Evolutionary conservation across 2,113 vertebrate genomes (phyloP).

Genomic region (Nothoprocta perdicaria): DNA sequence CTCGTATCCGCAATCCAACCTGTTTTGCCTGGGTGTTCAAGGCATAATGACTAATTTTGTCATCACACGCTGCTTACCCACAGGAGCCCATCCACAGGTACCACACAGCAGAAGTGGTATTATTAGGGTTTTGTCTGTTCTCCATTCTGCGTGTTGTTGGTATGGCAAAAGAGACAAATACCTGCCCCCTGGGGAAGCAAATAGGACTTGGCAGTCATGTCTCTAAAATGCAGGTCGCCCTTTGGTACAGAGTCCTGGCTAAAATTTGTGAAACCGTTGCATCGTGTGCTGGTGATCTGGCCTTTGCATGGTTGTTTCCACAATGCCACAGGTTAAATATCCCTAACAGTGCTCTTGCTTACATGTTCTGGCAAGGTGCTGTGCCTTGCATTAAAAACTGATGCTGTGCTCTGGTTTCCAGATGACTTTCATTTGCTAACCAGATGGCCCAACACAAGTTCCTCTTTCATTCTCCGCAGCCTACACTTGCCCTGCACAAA

Average conservation of each 20-base stretch:
- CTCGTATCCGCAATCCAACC: conserved; percentile 16
- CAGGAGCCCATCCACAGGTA: neutral
- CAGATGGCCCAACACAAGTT: accelerated
- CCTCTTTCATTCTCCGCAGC: neutral
- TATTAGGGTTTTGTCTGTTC: neutral
- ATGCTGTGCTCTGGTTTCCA: conserved; percentile 37
- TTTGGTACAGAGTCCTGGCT: neutral
- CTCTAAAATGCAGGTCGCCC: accelerated
- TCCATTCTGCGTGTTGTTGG: neutral
- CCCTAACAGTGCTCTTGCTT: neutral
- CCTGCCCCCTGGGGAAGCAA: neutral
- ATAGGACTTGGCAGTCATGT: neutral
- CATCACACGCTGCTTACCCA: neutral
- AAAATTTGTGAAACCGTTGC: neutral
- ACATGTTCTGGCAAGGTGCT: conserved; percentile 14
- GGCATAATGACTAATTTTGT: neutral
- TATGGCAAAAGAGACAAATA: neutral
- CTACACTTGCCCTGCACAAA: neutral
- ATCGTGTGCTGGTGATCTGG: neutral
- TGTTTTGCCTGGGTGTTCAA: neutral
- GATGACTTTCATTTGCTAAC: neutral
- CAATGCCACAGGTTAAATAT: conserved; percentile 16
- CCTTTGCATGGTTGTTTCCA: neutral
- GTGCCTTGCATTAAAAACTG: conserved; percentile 50
- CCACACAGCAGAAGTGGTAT: neutral